These are phyloP conservation scores for Diabrotica balteata DNA, from an alignment of 2,888 invertebrate species.

Conservation along the genomic window DNA sequence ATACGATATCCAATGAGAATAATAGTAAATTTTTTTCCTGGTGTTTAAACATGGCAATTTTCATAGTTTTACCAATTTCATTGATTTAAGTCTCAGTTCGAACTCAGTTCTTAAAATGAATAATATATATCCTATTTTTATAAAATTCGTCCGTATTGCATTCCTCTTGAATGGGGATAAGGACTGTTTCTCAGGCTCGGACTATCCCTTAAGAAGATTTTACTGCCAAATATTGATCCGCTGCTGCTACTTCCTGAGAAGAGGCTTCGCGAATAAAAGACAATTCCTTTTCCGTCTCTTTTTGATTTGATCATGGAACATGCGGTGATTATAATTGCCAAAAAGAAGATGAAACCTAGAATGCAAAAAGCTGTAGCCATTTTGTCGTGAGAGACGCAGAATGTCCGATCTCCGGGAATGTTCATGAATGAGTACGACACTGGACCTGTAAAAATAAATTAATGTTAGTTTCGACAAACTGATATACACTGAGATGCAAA, in stretches of 20 bases:
- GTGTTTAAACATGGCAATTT: too few species aligned
- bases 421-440: conserved; percentile 50
- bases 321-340: conserved; percentile 74
- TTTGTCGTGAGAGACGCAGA: conserved; percentile 79
- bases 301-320: conserved; percentile 71
- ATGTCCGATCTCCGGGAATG: conserved; percentile 67
- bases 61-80: too few species aligned
- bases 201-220: conserved; percentile 68
- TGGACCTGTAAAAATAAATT: conserved; percentile 40
- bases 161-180: conserved; percentile 44
- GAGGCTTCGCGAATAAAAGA: conserved; percentile 69
- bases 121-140: conserved; percentile 21
- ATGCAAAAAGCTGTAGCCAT: conserved; percentile 79
- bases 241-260: conserved; percentile 67
- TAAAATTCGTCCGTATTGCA: conserved; percentile 54
- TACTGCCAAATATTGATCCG: conserved; percentile 68
- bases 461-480: neutral
- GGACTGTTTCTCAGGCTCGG: conserved; percentile 65
- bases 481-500: too few species aligned
- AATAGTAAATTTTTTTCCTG: too few species aligned
- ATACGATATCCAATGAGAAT: too few species aligned
- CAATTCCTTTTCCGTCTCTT: conserved; percentile 61
- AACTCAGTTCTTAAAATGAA: too few species aligned
- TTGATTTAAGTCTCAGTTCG: too few species aligned
- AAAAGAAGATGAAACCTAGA: conserved; percentile 74